Percentiles rank a stretch among this genome's conserved stretches.
Conservation (phyloP, 2,797 vertebrate species). For the Pseudocheirus occidentalis region DNA sequence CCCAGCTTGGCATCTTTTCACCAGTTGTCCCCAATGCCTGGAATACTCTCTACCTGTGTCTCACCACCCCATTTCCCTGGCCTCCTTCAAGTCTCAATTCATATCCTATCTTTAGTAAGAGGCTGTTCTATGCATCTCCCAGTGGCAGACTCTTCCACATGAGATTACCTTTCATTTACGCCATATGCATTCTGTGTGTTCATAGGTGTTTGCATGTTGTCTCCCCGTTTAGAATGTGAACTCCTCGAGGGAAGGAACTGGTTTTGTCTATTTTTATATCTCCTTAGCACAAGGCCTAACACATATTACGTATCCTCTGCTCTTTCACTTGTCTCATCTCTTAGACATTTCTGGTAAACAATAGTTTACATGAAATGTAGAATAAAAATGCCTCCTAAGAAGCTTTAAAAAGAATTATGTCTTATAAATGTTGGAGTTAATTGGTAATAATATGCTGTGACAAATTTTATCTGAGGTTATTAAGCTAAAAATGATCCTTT, state of each 20-base stretch:
- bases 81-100: not conserved
- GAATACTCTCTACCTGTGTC: not conserved
- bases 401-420: slow-evolving; percentile 18
- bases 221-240: not conserved
- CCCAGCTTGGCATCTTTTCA: not conserved
- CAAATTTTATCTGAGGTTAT: not conserved
- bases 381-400: not conserved
- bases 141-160: not conserved
- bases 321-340: not conserved
- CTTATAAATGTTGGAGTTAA: slow-evolving; percentile 30
- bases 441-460: slow-evolving; percentile 14
- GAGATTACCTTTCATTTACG: not conserved
- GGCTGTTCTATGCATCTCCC: not conserved
- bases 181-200: not conserved
- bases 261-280: not conserved
- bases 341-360: slow-evolving; percentile 8
- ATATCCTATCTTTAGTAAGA: not conserved
- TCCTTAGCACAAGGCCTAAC: not conserved
- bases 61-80: not conserved
- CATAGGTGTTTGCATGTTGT: not conserved
- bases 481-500: not conserved
- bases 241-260: not conserved
- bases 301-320: not conserved
- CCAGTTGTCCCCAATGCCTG: not conserved
- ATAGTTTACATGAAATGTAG: not conserved